Evolutionary conservation across 2,888 invertebrate species (phyloP), one percentile per base, ranked within the genome.

Genomic region (Linnaemya tessellans): DNA sequence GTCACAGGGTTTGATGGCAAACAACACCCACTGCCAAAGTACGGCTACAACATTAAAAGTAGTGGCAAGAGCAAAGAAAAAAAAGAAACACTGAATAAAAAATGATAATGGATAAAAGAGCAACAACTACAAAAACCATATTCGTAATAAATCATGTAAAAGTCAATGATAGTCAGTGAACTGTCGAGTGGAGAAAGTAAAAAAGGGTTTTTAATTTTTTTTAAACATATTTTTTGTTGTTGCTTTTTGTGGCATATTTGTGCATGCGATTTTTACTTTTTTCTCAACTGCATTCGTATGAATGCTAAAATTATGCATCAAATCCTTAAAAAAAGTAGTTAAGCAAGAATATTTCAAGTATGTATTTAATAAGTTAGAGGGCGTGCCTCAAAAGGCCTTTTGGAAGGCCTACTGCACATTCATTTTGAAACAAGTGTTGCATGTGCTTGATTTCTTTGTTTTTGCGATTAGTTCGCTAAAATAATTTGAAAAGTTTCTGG

Each of bases 101-200:
- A 46, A 51, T 71, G 41, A 18, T n/a, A 25, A 15, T 62, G 49
- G n/a, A 58, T 65, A 25, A 65, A 46, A 15, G 13, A 11, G 8
- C 11, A 41, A 56, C 25, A 70, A 22, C 41, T 60, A 35, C 20
- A 38, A 43, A 58, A 49, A 80, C 25, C 74, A 68, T 79, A 54
- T 73, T 74, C 38, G 62, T 49, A 67, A 74, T 79, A 84, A 84
- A 84, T 79, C 79, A 74, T 84, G 79, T 84, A 79, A 84, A 73
- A 74, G 77, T 84, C 79, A 84, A 84, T 84, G 79, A 74, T 79
- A 84, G 62, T 79, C 83, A 79, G 46, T 84, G 74, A 79, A 84
- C 79, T 84, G 62, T 62, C 68, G 25, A 79, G 74, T 68, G 68
- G 78, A 79, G 83, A 74, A 84, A 84, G 83, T 83, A 67, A 38